Base-by-base conservation (phyloP, 2,888 invertebrate genomes). In the Drosophila pseudotalamancana region DNA sequence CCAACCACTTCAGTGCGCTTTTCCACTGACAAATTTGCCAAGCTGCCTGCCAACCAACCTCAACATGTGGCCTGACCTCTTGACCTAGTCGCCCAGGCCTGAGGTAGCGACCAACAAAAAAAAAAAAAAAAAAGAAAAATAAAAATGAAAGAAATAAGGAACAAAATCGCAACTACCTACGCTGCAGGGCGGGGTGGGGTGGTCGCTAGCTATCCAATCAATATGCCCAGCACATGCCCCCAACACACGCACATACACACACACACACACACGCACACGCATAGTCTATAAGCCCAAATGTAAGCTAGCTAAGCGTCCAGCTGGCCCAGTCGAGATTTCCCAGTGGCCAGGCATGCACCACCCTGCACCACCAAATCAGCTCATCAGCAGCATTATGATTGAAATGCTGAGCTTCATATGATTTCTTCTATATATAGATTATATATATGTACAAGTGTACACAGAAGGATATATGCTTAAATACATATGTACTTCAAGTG, bases 31-130 rank as follows among this genome's bases (percentile, higher is more conserved):
- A 73, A 76, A 69, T 73, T 70, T 65, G 56, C 56, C 46, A 19
- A 29, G 43, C 40, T 39, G 51, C 48, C 54, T 59, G 25, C 2
- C 16, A 11, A 14, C n/a, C 19, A 5, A 6, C 32, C 23, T 8
- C 29, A 12, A 72, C 65, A 60, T 72, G 77, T 67, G 67, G 70
- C 50, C 63, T 65, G 77, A 87, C 81, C 81, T 72, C 87, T 84
- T 87, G 81, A 87, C 87, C 87, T 61, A 82, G 66, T 84, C 68
- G 63, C 48, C 29, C 29, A 23, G 35, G 37, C 55, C 32, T 25
- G 39, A 31, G 14, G 43, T 31, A 39, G 39, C 23, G 11, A 27
- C 8, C 4, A 0, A 29, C 1, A 8, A 37, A 45, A n/a, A 6
- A 14, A 40, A 25, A 12, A 12, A 16, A 9, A 25, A 8, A 8